These are phyloP conservation scores for Habropoda laboriosa DNA, from an alignment of 1,140 invertebrate species.

Conservation along the genomic window DNA sequence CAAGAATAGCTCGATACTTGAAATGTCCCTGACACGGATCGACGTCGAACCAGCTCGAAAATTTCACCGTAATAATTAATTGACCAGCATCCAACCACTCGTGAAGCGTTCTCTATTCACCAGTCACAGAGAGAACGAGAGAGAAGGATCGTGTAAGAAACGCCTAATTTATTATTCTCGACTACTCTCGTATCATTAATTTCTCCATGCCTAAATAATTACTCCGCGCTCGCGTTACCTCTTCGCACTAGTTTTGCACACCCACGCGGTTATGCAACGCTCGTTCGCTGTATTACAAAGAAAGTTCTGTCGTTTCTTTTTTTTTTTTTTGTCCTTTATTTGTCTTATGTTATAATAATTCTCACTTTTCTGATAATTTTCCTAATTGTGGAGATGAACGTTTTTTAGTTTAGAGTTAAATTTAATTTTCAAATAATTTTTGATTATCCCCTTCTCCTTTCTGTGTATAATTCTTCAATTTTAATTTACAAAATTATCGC, in stretches of 20 bases:
- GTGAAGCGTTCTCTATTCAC: not conserved
- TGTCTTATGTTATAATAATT: no score
- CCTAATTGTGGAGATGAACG: no score
- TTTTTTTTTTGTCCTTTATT: no score
- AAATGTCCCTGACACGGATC: conserved; percentile 10
- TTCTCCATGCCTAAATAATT: conserved; percentile 32
- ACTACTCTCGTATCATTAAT: conserved; percentile 2
- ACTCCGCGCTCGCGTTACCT: conserved; percentile 1
- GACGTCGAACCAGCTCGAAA: not conserved
- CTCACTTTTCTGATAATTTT: no score
- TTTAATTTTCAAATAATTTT: no score
- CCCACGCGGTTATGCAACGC: conserved; percentile 22
- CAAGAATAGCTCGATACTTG: not conserved
- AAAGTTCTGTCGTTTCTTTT: not conserved
- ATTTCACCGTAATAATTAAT: conserved; percentile 5
- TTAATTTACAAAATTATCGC: no score
- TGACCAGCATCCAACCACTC: not conserved
- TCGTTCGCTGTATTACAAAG: not conserved
- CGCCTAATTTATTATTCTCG: conserved; percentile 7
- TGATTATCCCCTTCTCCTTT: no score
- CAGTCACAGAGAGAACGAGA: not conserved
- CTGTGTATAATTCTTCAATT: no score
- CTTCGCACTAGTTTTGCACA: conserved; percentile 18
- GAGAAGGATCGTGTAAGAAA: not conserved
- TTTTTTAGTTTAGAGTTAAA: no score